Base-by-base conservation (phyloP, 2,888 invertebrate genomes). In the Drosophila diplacantha region DNA sequence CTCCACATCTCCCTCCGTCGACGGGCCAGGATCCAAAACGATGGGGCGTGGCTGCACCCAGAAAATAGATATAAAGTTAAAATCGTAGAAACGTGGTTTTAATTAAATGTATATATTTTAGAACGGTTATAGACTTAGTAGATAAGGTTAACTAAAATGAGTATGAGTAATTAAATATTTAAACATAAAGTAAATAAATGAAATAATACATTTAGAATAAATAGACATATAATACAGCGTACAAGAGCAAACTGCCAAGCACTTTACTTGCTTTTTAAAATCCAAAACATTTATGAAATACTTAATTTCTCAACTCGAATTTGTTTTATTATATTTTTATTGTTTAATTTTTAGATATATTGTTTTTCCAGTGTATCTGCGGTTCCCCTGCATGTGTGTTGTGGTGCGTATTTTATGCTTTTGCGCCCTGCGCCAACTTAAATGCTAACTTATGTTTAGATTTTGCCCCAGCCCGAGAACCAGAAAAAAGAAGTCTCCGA, bases 371-470 rank as follows among this genome's bases (percentile, higher is more conserved):
- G 54, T 37, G 54, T 11, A 50, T 0, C 16, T 55, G 54, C 50
- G 54, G 49, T 55, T 50, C 16, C 22, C n/a, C 54, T 44, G 31
- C 55, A 55, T 66, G 51, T 72, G 67, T 71, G 71, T 68, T 71
- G 72, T 65, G 77, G 70, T 77, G 74, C 72, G 72, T 77, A 72
- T 75, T 78, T 77, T 79, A 79, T 79, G 77, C 80, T 66, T 74
- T 79, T 75, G 80, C 75, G 75, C 80, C 75, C 75, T 78, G 78
- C 74, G 62, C 74, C 78, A 78, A 78, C 74, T 80, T 78, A 77
- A 78, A 78, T 78, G 75, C 80, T 80, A 78, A 78, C 78, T 77
- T 78, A 78, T 80, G 78, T 77, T 78, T 77, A 77, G 78, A 75
- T 75, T 78, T 74, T 74, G 69, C 69, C 66, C 72, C 67, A 66